Conservation (phyloP, 2,888 invertebrate species). For the Smittia sp. region DNA sequence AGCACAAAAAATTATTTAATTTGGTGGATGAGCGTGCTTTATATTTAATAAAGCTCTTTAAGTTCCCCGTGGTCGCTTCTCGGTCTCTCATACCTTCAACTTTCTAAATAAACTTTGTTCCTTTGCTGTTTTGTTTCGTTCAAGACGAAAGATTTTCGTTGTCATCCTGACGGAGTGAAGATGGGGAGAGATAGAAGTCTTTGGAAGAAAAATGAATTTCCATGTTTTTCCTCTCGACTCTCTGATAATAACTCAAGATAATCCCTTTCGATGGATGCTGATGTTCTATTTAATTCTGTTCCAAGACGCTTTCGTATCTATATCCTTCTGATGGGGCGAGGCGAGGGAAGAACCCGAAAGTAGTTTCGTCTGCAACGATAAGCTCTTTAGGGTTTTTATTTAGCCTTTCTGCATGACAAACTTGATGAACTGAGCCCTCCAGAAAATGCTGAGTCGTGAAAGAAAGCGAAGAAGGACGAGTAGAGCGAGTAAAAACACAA, state of each 20-base stretch:
- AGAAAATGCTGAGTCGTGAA: slow-evolving; percentile 20
- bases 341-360: neutral
- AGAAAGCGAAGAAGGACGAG: neutral
- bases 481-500: neutral
- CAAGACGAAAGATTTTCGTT: slow-evolving; percentile 30
- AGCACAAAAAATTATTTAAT: neutral
- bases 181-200: neutral
- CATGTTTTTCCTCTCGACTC: slow-evolving; percentile 4
- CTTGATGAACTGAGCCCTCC: neutral
- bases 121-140: neutral
- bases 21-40: neutral
- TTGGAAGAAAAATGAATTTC: slow-evolving; percentile 22
- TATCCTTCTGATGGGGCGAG: neutral
- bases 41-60: neutral
- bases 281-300: slow-evolving; percentile 26
- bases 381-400: too few relatives aligned
- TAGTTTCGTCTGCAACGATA: neutral
- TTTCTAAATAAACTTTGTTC: neutral
- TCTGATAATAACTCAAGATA: slow-evolving; percentile 32
- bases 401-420: too few relatives aligned
- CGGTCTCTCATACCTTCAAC: neutral
- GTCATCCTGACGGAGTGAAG: slow-evolving; percentile 22
- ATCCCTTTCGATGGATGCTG: slow-evolving; percentile 37
- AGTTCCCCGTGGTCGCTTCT: neutral
- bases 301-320: neutral